A percentile compares a stretch with the other conserved stretches of the same genome.
These are phyloP conservation scores for Sthenelais limicola DNA, from an alignment of 2,888 invertebrate species.

Conservation along the genomic window DNA sequence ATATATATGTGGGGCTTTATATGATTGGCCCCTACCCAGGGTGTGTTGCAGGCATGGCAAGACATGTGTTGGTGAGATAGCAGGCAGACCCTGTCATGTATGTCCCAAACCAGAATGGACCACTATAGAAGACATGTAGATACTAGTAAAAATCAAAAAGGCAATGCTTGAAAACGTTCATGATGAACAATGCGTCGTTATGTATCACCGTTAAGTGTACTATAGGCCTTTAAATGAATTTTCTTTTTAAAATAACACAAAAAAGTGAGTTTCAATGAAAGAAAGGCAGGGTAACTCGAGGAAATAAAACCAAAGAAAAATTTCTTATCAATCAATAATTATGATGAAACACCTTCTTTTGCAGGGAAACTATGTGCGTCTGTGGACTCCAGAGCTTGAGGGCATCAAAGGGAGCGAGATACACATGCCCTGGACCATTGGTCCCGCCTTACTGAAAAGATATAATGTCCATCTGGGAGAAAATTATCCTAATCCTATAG, in stretches of 20 bases:
- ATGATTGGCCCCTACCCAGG: too few relatives aligned
- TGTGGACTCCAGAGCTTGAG: slow-evolving; percentile 69
- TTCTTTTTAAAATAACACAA: too few relatives aligned
- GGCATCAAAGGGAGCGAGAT: slow-evolving; percentile 57
- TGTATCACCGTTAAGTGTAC: too few relatives aligned
- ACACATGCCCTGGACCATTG: slow-evolving; percentile 62
- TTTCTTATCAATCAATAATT: neutral
- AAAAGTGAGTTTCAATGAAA: neutral
- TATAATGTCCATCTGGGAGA: slow-evolving; percentile 58
- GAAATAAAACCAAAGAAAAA: neutral
- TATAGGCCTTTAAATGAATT: neutral
- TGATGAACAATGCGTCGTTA: too few relatives aligned
- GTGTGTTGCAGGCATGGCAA: too few relatives aligned
- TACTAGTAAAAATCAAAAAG: too few relatives aligned
- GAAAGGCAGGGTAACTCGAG: neutral
- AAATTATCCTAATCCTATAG: slow-evolving; percentile 62
- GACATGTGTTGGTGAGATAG: too few relatives aligned
- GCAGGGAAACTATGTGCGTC: slow-evolving; percentile 68
- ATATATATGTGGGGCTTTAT: too few relatives aligned
- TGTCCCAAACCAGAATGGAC: too few relatives aligned
- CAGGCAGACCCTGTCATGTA: too few relatives aligned
- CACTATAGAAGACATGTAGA: too few relatives aligned
- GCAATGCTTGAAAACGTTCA: too few relatives aligned
- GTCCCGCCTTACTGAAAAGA: slow-evolving; percentile 50
- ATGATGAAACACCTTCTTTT: slow-evolving; percentile 45